These are phyloP conservation scores for Sinonovacula constricta DNA, from an alignment of 1,140 invertebrate genomes.

Conservation along the genomic window DNA sequence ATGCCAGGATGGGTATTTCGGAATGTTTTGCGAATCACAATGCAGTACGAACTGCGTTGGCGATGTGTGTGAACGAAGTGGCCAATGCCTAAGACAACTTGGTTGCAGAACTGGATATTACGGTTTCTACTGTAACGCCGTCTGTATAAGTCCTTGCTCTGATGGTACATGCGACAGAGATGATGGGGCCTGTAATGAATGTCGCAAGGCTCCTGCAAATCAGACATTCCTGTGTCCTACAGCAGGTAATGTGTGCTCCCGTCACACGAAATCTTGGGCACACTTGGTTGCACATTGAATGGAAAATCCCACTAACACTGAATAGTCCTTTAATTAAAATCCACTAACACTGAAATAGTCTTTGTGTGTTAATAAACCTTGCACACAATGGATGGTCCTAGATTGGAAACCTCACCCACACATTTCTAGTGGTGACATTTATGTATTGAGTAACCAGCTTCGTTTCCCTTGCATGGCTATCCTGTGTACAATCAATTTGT, in stretches of 20 bases:
- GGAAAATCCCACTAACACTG: no score
- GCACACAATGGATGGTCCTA: no score
- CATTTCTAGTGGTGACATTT: no score
- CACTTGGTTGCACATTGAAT: no score
- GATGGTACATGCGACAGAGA: constrained; percentile 31
- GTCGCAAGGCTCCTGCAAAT: neutral
- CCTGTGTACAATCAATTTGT: no score
- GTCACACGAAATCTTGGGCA: no score
- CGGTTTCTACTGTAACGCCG: neutral
- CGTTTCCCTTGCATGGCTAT: no score
- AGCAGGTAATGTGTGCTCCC: constrained; percentile 37
- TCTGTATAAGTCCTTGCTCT: constrained; percentile 10
- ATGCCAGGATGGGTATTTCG: constrained; percentile 12
- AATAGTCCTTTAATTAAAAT: no score
- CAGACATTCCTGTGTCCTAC: constrained; percentile 21
- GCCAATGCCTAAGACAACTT: constrained; percentile 5
- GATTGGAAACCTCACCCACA: no score
- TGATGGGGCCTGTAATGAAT: constrained; percentile 16
- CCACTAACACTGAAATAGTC: no score
- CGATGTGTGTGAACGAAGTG: constrained; percentile 17
- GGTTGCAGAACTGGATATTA: constrained; percentile 25
- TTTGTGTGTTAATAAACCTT: no score
- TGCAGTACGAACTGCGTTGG: constrained; percentile 9
- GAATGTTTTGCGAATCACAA: neutral
- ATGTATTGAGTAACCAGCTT: no score